Evolutionary conservation across 2,113 vertebrate genomes (phyloP), one percentile per base, ranked within the genome.

Genomic region (Malurus elegans): DNA sequence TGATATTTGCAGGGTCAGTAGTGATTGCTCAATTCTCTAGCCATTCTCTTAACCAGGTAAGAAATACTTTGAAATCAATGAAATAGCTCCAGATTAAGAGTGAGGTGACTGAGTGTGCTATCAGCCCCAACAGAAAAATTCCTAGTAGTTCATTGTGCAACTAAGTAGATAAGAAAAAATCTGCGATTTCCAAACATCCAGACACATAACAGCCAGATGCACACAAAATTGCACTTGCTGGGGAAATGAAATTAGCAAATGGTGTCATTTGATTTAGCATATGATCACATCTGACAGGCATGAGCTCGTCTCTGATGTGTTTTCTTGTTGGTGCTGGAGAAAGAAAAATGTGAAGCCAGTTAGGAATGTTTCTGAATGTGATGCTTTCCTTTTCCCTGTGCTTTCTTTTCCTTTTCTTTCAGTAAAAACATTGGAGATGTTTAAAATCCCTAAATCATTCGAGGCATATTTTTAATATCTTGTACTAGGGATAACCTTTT

Each of bases 401-500:
- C 31, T 76, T 80, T 85, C 24, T 57, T 92, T 93, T 85, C 29
- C 32, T 48, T 67, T 83, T 85, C 24, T 92, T 88, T 95, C 47
- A 66, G 61, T 79, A 90, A 92, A 95, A 79, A 62, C 56, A 87
- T 38, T 69, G 64, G 86, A 86, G 50, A 95, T 84, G 72, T 87
- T 93, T 95, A 67, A 96, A 97, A 94, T 81, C 75, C n/a, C 81
- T 93, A 95, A 97, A 94, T 96, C 79, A 87, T 67, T 64, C 44
- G 73, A 87, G 88, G 81, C 91, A 92, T 96, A 95, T 96, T 97
- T 97, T 97, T 97, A 96, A 97, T 97, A 96, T 97, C 90, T 94
- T 92, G 81, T 97, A 90, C 90, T 74, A 92, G 66, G 95, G 75
- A 94, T 86, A 96, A 96, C 95, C 79, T 97, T 96, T 97, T 95